A percentile compares a stretch with the other conserved stretches of the same genome.
Evolutionary conservation across 2,113 vertebrate genomes (phyloP).

Genomic region (Todiramphus saurophagus): DNA sequence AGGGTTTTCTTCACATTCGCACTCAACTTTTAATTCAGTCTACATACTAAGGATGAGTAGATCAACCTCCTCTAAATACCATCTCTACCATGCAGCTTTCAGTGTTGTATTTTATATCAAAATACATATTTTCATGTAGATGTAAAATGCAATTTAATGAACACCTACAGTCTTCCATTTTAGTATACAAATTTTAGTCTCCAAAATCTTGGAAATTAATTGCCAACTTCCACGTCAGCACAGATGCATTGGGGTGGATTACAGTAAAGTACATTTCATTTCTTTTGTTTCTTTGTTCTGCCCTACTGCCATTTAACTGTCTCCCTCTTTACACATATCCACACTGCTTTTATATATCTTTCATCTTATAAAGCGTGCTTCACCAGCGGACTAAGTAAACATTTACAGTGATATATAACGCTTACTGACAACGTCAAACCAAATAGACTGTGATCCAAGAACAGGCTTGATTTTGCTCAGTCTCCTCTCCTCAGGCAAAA

Average conservation of each 20-base stretch:
- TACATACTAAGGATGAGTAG: neutral
- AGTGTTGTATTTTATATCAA: neutral
- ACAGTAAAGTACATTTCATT: neutral
- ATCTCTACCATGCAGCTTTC: neutral
- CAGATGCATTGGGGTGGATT: neutral
- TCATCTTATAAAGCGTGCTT: slow-evolving; percentile 30
- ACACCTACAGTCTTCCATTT: neutral
- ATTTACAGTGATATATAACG: slow-evolving; percentile 60
- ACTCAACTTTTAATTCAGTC: neutral
- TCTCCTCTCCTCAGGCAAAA: slow-evolving; percentile 66
- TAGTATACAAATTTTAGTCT: neutral
- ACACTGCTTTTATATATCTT: neutral
- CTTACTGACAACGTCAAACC: slow-evolving; percentile 72
- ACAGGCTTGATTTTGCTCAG: slow-evolving; percentile 60
- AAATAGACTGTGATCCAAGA: slow-evolving; percentile 63
- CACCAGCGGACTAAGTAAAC: slow-evolving; percentile 56
- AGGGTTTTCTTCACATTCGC: neutral
- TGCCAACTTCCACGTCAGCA: neutral
- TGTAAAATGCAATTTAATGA: neutral
- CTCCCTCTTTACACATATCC: slow-evolving; percentile 10
- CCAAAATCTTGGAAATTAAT: neutral
- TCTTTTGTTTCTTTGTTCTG: slow-evolving; percentile 34
- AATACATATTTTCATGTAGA: neutral
- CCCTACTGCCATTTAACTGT: slow-evolving; percentile 2
- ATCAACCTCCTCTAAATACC: neutral